Evolutionary conservation across 2,888 invertebrate genomes (phyloP), one percentile per base, ranked within the genome.

Genomic region (Drosophila anomalata): DNA sequence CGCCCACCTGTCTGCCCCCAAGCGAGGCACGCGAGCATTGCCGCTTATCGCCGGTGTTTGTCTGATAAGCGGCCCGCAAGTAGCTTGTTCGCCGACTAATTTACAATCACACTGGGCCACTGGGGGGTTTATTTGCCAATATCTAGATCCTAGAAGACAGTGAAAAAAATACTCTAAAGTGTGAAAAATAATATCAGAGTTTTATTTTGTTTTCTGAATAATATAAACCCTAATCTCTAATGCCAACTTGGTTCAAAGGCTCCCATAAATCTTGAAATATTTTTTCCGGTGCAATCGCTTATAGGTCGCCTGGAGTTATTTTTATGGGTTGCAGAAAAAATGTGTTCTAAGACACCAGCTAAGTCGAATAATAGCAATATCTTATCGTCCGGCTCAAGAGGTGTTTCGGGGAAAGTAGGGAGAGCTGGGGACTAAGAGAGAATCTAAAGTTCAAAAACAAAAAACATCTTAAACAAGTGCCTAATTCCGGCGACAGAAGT

Each of bases 21-120:
- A 31, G 24, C 36, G 60, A 61, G 80, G 80, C 80, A 80, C 80
- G 80, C 84, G 80, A 81, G 69, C 77, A 69, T 65, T 80, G 56
- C 14, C 44, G 54, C 76, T 78, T 81, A 81, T 84, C 83, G 68
- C 71, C 44, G 46, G 53, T 41, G 42, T 56, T 74, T 55, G 31
- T 31, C 31, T 66, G 81, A 83, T 81, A 78, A 78, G 61, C 56
- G 47, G 44, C 20, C 57, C 70, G 78, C 73, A 58, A 61, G 58
- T 51, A 66, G 61, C 52, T 54, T 29, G 52, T 48, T 56, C n/a
- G 61, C 61, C 47, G 41, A 70, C 44, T 22, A 44, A 44, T 20
- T 22, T 61, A 69, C 54, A 33, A 22, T 9, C 31, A 9, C n/a
- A 22, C 62, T 33, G 4, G 39, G 7, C 29, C 33, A 12, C 31